Evolutionary conservation across 2,797 vertebrate species (phyloP), one percentile per base, ranked within the genome.

Genomic region (Peromyscus aztecus): DNA sequence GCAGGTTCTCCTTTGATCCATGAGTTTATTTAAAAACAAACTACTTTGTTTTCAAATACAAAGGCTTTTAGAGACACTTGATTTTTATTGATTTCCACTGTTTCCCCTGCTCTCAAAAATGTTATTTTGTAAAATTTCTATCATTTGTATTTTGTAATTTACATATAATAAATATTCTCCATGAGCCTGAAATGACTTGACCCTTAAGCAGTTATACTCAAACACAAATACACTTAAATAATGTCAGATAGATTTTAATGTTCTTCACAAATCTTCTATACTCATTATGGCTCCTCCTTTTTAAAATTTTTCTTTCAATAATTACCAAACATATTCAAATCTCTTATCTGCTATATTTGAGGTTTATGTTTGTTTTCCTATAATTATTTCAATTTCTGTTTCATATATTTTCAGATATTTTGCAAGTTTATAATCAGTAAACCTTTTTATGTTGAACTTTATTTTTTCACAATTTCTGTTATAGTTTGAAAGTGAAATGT

Each of bases 41-140:
- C 21, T 49, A 52, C 1, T 93, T 23, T 40, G 34, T 61, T 82
- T 89, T 94, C 82, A 95, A 91, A 89, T 49, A 49, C 6, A 1
- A 2, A 34, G 9, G 1, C 17, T 89, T 95, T 93, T 80, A 43
- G 7, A 84, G 43, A 37, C 23, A 59, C 21, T 2, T 94, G 82
- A 40, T 40, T 93, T 3, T 63, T 83, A 80, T 8, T 84, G 67
- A 89, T 67, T 93, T 94, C 43, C 89, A 77, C 57, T 88, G 40
- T 61, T 89, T 94, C 0, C 46, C 34, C 31, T 34, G 5, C 34
- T 71, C 4, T 87, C 13, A 81, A 90, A 85, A 2, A 90, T 9
- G 73, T 4, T 82, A 11, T 84, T 94, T 23, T 93, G 1, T 87
- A 94, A 37, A 4, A 83, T 81, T 80, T 71, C 52, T 81, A 37